Evolutionary conservation across 2,888 invertebrate species (phyloP).

Genomic region (Archips crataeganus): DNA sequence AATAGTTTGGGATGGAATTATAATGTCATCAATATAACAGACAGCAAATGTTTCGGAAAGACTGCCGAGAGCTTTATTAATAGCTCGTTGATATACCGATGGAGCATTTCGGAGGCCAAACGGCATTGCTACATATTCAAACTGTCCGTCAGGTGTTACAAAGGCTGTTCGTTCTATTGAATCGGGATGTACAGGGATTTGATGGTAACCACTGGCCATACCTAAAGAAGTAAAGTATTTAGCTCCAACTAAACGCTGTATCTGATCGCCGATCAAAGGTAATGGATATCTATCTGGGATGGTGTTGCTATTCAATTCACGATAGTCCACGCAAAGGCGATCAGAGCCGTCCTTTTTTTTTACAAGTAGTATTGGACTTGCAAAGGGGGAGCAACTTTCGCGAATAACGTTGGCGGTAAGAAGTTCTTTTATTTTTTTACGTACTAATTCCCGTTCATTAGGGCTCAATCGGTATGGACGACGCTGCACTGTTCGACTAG

Average conservation of each 20-base stretch:
- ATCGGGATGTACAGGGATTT: slow-evolving; percentile 27
- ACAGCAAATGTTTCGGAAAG: slow-evolving; percentile 12
- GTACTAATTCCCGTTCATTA: background rate
- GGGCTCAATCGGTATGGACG: background rate
- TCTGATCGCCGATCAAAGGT: slow-evolving; percentile 27
- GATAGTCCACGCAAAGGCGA: slow-evolving; percentile 25
- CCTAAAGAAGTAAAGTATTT: slow-evolving; percentile 39
- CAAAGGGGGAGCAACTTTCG: slow-evolving; percentile 16
- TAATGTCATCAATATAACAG: slow-evolving; percentile 27
- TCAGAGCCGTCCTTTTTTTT: slow-evolving; percentile 19
- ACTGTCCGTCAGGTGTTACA: slow-evolving; percentile 42
- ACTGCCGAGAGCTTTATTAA: slow-evolving; percentile 39
- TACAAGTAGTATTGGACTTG: slow-evolving; percentile 21
- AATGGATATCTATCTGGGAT: slow-evolving; percentile 5
- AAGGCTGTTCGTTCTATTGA: slow-evolving; percentile 44
- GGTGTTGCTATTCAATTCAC: slow-evolving; percentile 26
- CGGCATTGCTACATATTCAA: slow-evolving; percentile 42
- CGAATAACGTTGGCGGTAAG: background rate
- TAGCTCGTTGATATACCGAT: slow-evolving; percentile 44
- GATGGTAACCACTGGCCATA: slow-evolving; percentile 42
- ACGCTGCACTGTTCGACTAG: background rate
- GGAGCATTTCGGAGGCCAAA: background rate
- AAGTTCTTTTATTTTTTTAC: background rate
- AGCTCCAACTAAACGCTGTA: slow-evolving; percentile 31
- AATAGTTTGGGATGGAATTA: background rate